phyloP scores from a whole-genome alignment of 2,888 invertebrate genomes.

The Augiades crinisus region DNA sequence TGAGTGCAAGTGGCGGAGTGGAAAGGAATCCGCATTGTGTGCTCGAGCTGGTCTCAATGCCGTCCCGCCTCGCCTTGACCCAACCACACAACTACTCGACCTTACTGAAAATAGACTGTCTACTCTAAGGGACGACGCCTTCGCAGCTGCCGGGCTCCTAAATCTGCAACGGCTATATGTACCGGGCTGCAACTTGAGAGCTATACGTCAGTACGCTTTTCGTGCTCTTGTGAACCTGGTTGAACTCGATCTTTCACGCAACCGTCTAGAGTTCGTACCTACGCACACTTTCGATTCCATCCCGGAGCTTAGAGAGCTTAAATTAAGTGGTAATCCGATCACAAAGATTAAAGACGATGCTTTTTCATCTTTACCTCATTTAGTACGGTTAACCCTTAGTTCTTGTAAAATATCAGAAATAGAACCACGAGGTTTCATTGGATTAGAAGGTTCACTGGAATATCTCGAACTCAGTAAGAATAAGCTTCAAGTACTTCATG shows the following conservation, averaged over 20 bases:
- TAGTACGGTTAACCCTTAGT: slow-evolving; percentile 87
- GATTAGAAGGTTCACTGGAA: slow-evolving; percentile 86
- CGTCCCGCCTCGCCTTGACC: slow-evolving; percentile 88
- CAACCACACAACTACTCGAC: slow-evolving; percentile 90
- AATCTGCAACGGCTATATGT: slow-evolving; percentile 91
- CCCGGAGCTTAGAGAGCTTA: slow-evolving; percentile 87
- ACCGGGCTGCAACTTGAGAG: slow-evolving; percentile 85
- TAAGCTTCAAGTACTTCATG: slow-evolving; percentile 83
- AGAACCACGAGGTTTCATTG: slow-evolving; percentile 86
- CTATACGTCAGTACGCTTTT: slow-evolving; percentile 87
- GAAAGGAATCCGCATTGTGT: slow-evolving; percentile 92
- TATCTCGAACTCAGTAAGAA: slow-evolving; percentile 90
- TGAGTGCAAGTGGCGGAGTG: slow-evolving; percentile 94
- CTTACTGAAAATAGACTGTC: slow-evolving; percentile 87
- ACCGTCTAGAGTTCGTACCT: slow-evolving; percentile 85
- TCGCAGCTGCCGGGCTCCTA: slow-evolving; percentile 87
- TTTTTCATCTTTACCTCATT: slow-evolving; percentile 83
- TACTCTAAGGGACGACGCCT: slow-evolving; percentile 86
- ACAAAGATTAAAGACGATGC: slow-evolving; percentile 85
- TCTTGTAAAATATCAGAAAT: slow-evolving; percentile 86
- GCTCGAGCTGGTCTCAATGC: slow-evolving; percentile 87
- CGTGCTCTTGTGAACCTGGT: slow-evolving; percentile 90
- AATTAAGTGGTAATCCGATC: slow-evolving; percentile 88
- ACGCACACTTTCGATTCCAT: slow-evolving; percentile 87
- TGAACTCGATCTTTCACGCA: slow-evolving; percentile 90